A percentile compares a stretch with the other conserved stretches of the same genome.
Conservation (phyloP, 2,888 invertebrate genomes). For the Bursaphelenchus okinawaensis region DNA sequence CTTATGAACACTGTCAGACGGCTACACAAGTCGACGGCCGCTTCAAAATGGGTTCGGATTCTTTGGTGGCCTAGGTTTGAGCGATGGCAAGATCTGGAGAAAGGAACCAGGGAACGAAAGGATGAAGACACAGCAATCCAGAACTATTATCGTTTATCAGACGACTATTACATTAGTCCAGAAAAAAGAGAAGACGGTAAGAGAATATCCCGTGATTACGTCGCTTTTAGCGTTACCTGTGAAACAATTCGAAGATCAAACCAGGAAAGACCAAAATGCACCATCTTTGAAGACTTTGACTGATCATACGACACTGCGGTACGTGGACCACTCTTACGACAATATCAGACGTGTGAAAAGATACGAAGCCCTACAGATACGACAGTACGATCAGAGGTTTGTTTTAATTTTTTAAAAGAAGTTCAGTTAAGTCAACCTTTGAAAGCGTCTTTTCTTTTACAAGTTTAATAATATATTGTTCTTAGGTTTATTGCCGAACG, state of each 20-base stretch:
- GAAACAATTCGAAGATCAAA: conserved; percentile 49
- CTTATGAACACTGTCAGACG: not conserved
- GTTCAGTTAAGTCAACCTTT: not conserved
- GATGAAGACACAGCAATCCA: conserved; percentile 33
- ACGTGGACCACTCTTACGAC: conserved; percentile 47
- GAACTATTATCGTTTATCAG: conserved; percentile 40
- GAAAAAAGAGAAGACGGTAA: conserved; percentile 45
- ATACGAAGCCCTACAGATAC: conserved; percentile 46
- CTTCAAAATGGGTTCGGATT: not conserved
- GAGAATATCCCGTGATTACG: not conserved
- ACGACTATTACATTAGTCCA: conserved; percentile 45
- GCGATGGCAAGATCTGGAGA: conserved; percentile 42
- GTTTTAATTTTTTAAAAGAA: not conserved
- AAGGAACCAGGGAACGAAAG: conserved; percentile 31
- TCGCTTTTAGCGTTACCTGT: conserved; percentile 38
- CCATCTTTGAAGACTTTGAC: conserved; percentile 46
- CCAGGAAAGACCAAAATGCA: conserved; percentile 40
- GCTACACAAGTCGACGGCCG: not conserved
- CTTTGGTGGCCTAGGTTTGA: conserved; percentile 23
- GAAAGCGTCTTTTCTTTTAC: not conserved
- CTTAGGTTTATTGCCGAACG: conserved; percentile 56
- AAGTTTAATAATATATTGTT: not conserved
- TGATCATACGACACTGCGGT: conserved; percentile 49
- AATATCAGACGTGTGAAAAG: conserved; percentile 44
- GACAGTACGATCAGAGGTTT: conserved; percentile 57